Evolutionary conservation across 1,140 invertebrate species (phyloP).

Genomic region (Alviniconcha marisindica): DNA sequence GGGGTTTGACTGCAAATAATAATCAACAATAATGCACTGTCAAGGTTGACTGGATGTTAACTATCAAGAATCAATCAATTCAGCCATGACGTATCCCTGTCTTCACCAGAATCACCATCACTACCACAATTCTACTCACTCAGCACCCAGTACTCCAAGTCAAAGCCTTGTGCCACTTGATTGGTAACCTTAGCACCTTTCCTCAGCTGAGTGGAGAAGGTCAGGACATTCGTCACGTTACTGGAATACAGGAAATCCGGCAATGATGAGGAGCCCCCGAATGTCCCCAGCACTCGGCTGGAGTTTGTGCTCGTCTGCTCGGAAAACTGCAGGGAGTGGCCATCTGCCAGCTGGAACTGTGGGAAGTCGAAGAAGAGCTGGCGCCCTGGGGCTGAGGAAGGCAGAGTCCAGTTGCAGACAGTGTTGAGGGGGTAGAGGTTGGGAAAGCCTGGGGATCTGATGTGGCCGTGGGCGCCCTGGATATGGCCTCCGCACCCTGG

Average conservation of each 20-base stretch:
- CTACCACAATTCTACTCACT: no score
- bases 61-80: no score
- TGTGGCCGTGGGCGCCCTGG: neutral
- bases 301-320: neutral
- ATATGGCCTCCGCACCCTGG: neutral
- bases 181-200: neutral
- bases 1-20: no score
- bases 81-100: no score
- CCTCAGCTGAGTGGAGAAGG: neutral
- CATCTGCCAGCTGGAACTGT: neutral
- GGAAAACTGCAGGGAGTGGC: neutral
- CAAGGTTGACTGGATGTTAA: no score
- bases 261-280: neutral
- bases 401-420: slow-evolving; percentile 9
- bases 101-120: no score
- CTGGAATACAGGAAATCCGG: neutral
- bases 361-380: slow-evolving; percentile 28
- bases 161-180: slow-evolving; percentile 4
- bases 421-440: slow-evolving; percentile 28
- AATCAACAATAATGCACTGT: no score
- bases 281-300: neutral
- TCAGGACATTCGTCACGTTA: neutral
- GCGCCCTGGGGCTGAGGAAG: neutral
- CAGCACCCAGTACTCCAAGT: neutral
- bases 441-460: neutral